Base-by-base conservation (phyloP, 2,888 invertebrate species). In the Cephus sareptanus region DNA sequence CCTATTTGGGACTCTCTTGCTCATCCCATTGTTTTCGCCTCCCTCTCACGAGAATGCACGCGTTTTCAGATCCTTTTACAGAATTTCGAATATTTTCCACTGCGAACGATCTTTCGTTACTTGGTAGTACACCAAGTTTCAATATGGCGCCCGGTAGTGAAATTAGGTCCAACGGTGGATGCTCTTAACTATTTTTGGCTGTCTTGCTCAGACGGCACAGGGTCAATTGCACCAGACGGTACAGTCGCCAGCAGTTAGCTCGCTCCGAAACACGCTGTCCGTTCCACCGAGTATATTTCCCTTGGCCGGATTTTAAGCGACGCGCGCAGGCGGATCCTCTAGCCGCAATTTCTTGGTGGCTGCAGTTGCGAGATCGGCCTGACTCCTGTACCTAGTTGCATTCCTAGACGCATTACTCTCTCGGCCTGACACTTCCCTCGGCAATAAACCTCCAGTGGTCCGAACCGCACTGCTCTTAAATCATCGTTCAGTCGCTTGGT, bases 141-240 rank as follows among this genome's bases (percentile, higher is more conserved):
- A 56, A 56, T 2, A 9, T 23, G 56, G 2, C 9, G 2, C 9
- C 23, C 6, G 0, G 0, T 23, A 23, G 56, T 56, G 56, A 23
- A 56, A 23, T 23, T 23, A 56, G 23, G 56, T 56, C 23, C 23
- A 56, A 15, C 23, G 15, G 6, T 56, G 23, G 56, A 9, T 6
- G 40, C 15, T 40, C 70, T 33, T 12, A 34, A 74, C 75, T 81
- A 81, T 81, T 81, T 81, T 77, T 81, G 77, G 80, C 34, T 73
- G 34, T 40, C 34, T 76, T 69, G 71, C 69, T 73, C 70, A 31
- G 70, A 33, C 70, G 70, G 4, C 71, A 35, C 73, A 37, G 77
- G 77, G 80, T 81, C 81, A 80, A 80, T 81, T 76, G 77, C 74
- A 75, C 75, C n/a, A 75, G 79, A 33, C 79, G 73, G 31, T 34